These are phyloP conservation scores for Oryctolagus cuniculus DNA, from an alignment of 2,113 vertebrate genomes.

Conservation along the genomic window mOryCun1.1 NC_091436.1:12243501-12244000, in stretches of 20 bases:
- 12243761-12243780: conserved; percentile 55
- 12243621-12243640: conserved; percentile 79
- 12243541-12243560: conserved; percentile 75
- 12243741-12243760: conserved; percentile 43
- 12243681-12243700: conserved; percentile 54
- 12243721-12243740: conserved; percentile 51
- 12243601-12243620: conserved; percentile 82
- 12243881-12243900: neutral
- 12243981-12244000: neutral
- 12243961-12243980: neutral
- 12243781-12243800: neutral
- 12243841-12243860: neutral
- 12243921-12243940: conserved; percentile 46
- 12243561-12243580: conserved; percentile 29
- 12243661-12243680: conserved; percentile 77
- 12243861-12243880: neutral
- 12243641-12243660: conserved; percentile 65
- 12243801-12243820: neutral
- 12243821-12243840: neutral
- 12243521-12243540: conserved; percentile 50
- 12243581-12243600: conserved; percentile 48
- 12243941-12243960: conserved; percentile 35
- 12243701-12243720: neutral
- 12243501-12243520: conserved; percentile 55
- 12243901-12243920: neutral